Evolutionary conservation across 2,113 vertebrate species (phyloP).

Genomic region (Salvator merianae): DNA sequence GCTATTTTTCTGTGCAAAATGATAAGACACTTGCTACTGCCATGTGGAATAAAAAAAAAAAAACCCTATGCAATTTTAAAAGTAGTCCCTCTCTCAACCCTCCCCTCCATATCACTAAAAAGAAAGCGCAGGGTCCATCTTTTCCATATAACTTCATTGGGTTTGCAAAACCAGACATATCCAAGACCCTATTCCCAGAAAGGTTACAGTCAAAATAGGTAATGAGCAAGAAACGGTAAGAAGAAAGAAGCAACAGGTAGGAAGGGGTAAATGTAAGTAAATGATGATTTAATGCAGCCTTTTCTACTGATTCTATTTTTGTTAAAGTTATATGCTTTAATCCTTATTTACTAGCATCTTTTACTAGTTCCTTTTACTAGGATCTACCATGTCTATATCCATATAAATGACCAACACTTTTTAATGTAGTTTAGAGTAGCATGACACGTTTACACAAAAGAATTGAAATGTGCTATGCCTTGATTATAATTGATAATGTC

Average conservation of each 20-base stretch:
- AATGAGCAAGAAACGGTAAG: background rate
- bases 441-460: background rate
- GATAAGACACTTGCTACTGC: too few relatives aligned
- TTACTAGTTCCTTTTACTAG: background rate
- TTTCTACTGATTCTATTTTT: background rate
- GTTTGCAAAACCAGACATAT: background rate
- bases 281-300: background rate
- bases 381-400: background rate
- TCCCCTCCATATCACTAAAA: too few relatives aligned
- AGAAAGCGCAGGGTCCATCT: too few relatives aligned
- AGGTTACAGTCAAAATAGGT: background rate
- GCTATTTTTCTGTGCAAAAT: too few relatives aligned
- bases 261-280: background rate
- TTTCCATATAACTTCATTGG: background rate
- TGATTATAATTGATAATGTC: conserved; percentile 1
- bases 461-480: background rate
- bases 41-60: too few relatives aligned
- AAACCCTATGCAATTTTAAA: too few relatives aligned
- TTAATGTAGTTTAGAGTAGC: background rate
- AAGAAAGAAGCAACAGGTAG: background rate
- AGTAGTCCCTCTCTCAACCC: too few relatives aligned
- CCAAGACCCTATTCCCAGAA: background rate
- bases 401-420: too few relatives aligned
- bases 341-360: too few relatives aligned
- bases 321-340: background rate